Conservation (phyloP, 2,113 vertebrate species). For the Aspiorhynchus laticeps region DNA sequence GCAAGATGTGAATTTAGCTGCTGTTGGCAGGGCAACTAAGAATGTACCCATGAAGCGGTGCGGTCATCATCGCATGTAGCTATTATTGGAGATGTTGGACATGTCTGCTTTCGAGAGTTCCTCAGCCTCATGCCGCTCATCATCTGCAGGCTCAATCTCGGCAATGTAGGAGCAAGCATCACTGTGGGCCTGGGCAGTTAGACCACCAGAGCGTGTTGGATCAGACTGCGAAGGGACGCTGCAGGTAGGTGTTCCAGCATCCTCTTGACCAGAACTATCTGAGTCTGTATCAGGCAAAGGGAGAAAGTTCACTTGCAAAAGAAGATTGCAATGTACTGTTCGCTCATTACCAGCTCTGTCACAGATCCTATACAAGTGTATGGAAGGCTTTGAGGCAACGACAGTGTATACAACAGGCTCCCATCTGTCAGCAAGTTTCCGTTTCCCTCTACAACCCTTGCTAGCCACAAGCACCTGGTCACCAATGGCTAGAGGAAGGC, state of each 20-base stretch:
- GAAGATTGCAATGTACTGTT: too few species aligned
- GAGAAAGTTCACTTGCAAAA: too few species aligned
- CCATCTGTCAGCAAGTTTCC: slow-evolving; percentile 43
- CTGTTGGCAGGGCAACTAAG: background rate
- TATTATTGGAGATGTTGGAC: background rate
- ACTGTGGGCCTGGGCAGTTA: background rate
- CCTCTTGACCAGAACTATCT: background rate
- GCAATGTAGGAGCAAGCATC: background rate
- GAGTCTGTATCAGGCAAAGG: background rate
- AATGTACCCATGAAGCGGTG: slow-evolving; percentile 10
- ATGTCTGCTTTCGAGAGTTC: background rate
- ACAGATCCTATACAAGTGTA: too few species aligned
- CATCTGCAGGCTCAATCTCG: background rate
- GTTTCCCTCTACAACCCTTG: slow-evolving; percentile 21
- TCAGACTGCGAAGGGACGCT: background rate
- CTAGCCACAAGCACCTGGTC: slow-evolving; percentile 51
- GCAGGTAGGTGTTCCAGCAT: background rate
- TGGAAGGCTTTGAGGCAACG: slow-evolving; percentile 21
- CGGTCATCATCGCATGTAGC: background rate
- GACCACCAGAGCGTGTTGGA: background rate
- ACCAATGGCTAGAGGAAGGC: slow-evolving; percentile 13
- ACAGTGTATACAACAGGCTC: slow-evolving; percentile 22
- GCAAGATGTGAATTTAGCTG: background rate
- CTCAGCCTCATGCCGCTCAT: background rate
- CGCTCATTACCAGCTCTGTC: too few species aligned